phyloP scores from a whole-genome alignment of 2,888 invertebrate genomes.

The Ectobius pallidus region DNA sequence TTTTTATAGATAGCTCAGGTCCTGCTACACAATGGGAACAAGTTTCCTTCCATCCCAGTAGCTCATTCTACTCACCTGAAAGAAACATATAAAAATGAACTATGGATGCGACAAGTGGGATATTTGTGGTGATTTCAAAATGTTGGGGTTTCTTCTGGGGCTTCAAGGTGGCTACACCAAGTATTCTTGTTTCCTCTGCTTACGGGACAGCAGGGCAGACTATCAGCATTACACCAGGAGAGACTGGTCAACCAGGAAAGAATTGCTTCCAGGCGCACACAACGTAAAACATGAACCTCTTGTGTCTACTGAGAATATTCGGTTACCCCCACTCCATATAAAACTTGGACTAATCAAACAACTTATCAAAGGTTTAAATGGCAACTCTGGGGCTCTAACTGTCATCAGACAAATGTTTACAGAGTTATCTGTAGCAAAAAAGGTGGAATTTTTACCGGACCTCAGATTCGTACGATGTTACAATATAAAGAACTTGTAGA shows the following conservation, averaged over 20 bases:
- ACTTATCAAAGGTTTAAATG: background rate
- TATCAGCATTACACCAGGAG: background rate
- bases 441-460: background rate
- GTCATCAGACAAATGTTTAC: background rate
- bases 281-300: too few relatives aligned
- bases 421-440: constrained; percentile 2
- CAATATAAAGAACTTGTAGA: too few relatives aligned
- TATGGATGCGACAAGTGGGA: background rate
- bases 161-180: background rate
- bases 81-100: background rate
- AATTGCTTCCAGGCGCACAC: too few relatives aligned
- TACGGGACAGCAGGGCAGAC: background rate
- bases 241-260: too few relatives aligned
- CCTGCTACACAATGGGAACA: background rate
- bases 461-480: too few relatives aligned
- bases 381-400: constrained; percentile 1
- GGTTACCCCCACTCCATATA: constrained; percentile 12
- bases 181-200: background rate
- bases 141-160: constrained; percentile 7
- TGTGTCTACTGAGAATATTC: background rate
- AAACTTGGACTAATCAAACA: background rate
- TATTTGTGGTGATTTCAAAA: background rate
- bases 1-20: too few relatives aligned
- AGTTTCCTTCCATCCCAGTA: constrained; percentile 6
- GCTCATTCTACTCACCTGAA: background rate